Base-by-base conservation (phyloP, 1,140 invertebrate species). In the Sinonovacula constricta region DNA sequence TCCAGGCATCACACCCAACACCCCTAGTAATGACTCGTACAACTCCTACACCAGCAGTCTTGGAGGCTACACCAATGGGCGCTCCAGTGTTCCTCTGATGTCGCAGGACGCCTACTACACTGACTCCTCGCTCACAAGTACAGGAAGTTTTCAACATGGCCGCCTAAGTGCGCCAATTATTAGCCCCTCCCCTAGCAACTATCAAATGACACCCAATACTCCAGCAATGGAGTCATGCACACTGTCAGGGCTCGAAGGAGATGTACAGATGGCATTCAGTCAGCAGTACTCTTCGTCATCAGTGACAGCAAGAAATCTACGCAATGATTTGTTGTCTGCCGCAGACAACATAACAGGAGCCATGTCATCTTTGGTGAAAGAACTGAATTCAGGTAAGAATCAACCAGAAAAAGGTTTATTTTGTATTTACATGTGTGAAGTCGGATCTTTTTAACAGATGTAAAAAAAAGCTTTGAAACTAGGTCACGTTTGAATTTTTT, bases 291-390 rank as follows among this genome's bases (percentile, higher is more conserved):
- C 82, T n/a, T 75, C 71, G 5, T 79, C 81, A 24, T 80, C 82
- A 26, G 67, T 81, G 2, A 84, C 82, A 56, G 82, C 85, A 4
- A 79, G 85, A 14, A 85, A 85, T 79, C 76, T 91, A 36, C 80
- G 88, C 30, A 96, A 96, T 88, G 96, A 98, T 91, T 92, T 97
- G 45, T 92, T 97, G 78, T 95, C 97, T 86, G 96, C 97, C 57
- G 97, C 97, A 66, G 97, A 99, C 91, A 98, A 96, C 62, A 97
- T 98, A 66, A 98, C 97, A 62, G 97, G 97, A 92, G 97, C 97
- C 59, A 98, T 99, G 96, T 98, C 97, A 63, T 97, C 96, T 49
- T 94, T 99, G 81, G 97, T 98, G 67, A 94, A 96, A 91, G 97
- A 98, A 93, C 93, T 98, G 31, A 98, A 98, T 92, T 97, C 96